Base-by-base conservation (phyloP, 2,113 vertebrate species). In the Dipodomys stephensi region DNA sequence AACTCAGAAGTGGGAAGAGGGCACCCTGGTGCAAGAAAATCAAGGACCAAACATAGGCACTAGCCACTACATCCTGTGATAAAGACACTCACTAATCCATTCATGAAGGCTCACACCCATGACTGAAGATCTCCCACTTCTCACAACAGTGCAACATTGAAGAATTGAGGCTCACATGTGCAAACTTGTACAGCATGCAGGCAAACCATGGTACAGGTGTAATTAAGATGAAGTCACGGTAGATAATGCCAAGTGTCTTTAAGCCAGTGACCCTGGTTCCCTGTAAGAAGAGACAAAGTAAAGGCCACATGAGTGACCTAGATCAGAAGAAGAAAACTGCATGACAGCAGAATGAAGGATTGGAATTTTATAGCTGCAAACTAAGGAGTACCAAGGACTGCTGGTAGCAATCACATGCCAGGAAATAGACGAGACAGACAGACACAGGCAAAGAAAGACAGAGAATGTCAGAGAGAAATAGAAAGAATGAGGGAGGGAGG, bases 311-410 rank as follows among this genome's bases (percentile, higher is more conserved):
- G 53, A 6, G 25, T 57, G 35, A 78, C 20, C 35, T 16, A 46
- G 32, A 30, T 0, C 7, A 12, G 78, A 69, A 72, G 23, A 76
- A 76, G 28, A 49, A 2, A 44, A 46, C 23, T 57, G 39, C 0
- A 3, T 35, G 49, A 71, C 32, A 10, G 1, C 0, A 23, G 15
- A 81, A 46, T 32, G 53, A 44, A 74, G 28, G 64, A 81, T 4
- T 57, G 16, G 53, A 57, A 57, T 78, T 18, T 15, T 0, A 3
- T 15, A 44, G 27, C 30, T 64, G 22, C 4, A 7, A 80, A 15
- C 4, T 18, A 19, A 44, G 39, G 30, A 74, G 22, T 0, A 1
- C 1, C 39, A 32, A 3, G 16, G 27, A 18, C 8, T 44, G 4
- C 67, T 32, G 62, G 46, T 9, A 85, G 77, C 60, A 80, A 60